Evolutionary conservation across 1,140 invertebrate genomes (phyloP).

Genomic region (Rhagoletis pomonella): DNA sequence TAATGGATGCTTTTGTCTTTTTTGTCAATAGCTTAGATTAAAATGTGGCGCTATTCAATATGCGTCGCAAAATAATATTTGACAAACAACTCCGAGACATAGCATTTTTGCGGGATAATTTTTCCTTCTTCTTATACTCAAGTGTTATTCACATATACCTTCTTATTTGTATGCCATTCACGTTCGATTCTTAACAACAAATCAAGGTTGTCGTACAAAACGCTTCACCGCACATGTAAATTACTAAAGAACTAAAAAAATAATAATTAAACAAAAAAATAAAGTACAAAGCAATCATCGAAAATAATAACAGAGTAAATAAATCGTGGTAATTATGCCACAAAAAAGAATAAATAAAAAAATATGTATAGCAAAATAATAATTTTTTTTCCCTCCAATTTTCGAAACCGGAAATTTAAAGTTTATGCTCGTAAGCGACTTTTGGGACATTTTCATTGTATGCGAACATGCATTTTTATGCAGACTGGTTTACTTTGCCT

Average conservation of each 20-base stretch:
- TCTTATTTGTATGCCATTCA: constrained; percentile 6
- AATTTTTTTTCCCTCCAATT: no score
- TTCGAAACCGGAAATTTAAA: no score
- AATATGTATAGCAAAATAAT: not conserved
- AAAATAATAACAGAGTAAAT: not conserved
- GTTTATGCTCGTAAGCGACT: no score
- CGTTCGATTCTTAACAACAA: constrained; percentile 22
- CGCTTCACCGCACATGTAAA: not conserved
- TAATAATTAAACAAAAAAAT: not conserved
- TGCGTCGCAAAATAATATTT: not conserved
- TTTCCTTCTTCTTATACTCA: not conserved
- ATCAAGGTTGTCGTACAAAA: not conserved
- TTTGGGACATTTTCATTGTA: no score
- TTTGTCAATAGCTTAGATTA: not conserved
- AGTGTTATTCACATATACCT: not conserved
- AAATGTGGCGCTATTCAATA: not conserved
- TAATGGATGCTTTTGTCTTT: not conserved
- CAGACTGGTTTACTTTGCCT: no score
- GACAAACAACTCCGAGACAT: not conserved
- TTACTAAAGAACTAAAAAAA: not conserved
- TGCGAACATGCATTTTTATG: no score
- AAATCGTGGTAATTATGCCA: not conserved
- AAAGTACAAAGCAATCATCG: not conserved
- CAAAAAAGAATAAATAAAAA: not conserved
- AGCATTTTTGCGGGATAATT: not conserved